Evolutionary conservation across 1,140 invertebrate genomes (phyloP), one percentile per base, ranked within the genome.

Genomic region (Nebria ingens): DNA sequence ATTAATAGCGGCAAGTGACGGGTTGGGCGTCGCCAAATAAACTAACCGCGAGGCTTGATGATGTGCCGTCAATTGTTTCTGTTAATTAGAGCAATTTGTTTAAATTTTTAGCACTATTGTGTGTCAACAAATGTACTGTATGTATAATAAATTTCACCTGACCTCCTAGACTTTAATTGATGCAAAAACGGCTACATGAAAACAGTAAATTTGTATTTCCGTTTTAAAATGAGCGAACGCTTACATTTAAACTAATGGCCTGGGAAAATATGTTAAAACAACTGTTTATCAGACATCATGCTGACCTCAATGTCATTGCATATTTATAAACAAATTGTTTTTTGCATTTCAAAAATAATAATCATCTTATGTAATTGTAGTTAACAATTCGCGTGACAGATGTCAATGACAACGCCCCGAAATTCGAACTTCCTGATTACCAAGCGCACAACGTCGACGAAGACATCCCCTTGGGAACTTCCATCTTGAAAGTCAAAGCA

Each of bases 381-480:
- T 70, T 93, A 15, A 93, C 89, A 3, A 93, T 93, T 57, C 79
- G 88, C 49, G 90, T 93, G 0, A 91, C 91, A n/a, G 93, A 96
- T 72, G 91, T 95, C 1, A 95, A 96, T 63, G 92, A 94, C 68
- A 93, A 94, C 69, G 89, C 89, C 2, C 92, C 93, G 0, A 93
- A 94, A 69, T 96, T 96, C 65, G 92, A 95, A 71, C 71, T 96
- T 42, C 93, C 93, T 0, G 92, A 96, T 71, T 96, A 96, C 68
- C 92, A 96, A 74, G 91, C 91, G 0, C 91, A 94, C 68, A 95
- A 95, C 68, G 87, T 96, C 2, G 90, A 94, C 64, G 93, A 96
- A 75, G 92, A 96, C 66, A 89, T 95, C 59, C 83, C 90, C 0
- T 76, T 93, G 40, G 92, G 91, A 38, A 93, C 91, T 0, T 91